Percentiles rank a stretch among this genome's conserved stretches.
phyloP scores from a whole-genome alignment of 1,140 invertebrate genomes.

The Belonocnema kinseyi region DNA sequence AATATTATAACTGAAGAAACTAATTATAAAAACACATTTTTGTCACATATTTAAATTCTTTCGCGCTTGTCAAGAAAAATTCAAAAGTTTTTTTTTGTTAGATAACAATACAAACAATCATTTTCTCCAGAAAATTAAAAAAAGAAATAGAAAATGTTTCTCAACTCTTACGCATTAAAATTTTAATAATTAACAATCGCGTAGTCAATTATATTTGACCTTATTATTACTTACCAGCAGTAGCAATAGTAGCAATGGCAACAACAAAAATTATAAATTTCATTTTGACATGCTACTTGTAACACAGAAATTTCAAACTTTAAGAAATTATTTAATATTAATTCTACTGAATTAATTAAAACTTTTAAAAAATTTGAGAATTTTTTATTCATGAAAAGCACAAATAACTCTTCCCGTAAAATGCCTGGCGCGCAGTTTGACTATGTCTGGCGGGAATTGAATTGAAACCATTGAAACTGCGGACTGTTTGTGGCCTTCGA shows the following conservation, averaged over 20 bases:
- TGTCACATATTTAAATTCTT: too few relatives aligned
- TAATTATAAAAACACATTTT: too few relatives aligned
- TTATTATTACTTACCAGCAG: conserved; percentile 9
- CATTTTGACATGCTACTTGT: not conserved
- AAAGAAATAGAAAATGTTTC: not conserved
- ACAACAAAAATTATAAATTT: not conserved
- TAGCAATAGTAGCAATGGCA: not conserved
- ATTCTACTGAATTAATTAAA: not conserved
- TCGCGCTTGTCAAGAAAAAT: too few relatives aligned
- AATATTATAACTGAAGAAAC: too few relatives aligned
- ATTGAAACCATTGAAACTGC: not conserved
- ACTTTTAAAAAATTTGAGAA: not conserved
- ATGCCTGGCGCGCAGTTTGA: not conserved
- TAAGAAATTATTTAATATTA: not conserved
- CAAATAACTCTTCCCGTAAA: not conserved
- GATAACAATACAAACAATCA: not conserved
- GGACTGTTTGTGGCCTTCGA: conserved; percentile 2
- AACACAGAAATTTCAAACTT: not conserved
- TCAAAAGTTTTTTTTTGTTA: not conserved
- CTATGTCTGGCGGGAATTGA: not conserved
- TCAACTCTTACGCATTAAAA: not conserved
- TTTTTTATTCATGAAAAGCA: not conserved
- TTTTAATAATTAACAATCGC: not conserved
- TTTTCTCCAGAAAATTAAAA: not conserved
- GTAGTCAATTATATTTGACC: not conserved